Conservation (phyloP, 2,113 vertebrate species). For the Dasyprocta punctata region DNA sequence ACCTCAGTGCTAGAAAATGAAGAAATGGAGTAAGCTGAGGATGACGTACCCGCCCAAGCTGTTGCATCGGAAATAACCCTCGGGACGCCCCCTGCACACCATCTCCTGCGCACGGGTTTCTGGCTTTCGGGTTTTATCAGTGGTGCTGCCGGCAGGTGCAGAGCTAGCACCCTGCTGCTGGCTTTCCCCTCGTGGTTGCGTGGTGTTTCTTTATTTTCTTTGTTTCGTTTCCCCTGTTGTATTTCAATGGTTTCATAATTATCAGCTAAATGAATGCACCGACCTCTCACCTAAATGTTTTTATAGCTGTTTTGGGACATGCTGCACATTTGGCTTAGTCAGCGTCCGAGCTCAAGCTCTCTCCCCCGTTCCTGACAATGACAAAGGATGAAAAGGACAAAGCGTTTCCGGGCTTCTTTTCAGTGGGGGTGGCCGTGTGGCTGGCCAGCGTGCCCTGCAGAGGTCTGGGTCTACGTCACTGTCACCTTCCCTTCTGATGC, state of each 20-base stretch:
- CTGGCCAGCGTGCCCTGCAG: not conserved
- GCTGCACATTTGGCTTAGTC: not conserved
- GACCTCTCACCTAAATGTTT: not conserved
- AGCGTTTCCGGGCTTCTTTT: not conserved
- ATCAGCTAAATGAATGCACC: not conserved
- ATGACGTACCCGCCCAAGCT: not conserved
- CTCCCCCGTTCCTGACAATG: not conserved
- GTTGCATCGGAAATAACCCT: fast-evolving
- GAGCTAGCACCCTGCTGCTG: not conserved
- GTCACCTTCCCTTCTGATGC: too few relatives aligned
- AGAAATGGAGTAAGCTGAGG: not conserved
- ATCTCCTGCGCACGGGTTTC: fast-evolving
- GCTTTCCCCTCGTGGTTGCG: not conserved
- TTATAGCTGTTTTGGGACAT: too few relatives aligned
- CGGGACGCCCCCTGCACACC: fast-evolving
- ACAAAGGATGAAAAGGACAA: not conserved
- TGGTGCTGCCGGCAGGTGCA: not conserved
- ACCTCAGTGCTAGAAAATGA: not conserved
- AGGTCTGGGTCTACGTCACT: not conserved
- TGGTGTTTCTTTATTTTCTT: not conserved
- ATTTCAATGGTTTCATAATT: not conserved
- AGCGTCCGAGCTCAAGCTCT: not conserved
- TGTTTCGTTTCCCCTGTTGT: not conserved
- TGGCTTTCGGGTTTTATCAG: not conserved
- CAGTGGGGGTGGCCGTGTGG: not conserved